These are phyloP conservation scores for Lonchura striata DNA, from an alignment of 2,113 vertebrate species.

Conservation along the genomic window DNA sequence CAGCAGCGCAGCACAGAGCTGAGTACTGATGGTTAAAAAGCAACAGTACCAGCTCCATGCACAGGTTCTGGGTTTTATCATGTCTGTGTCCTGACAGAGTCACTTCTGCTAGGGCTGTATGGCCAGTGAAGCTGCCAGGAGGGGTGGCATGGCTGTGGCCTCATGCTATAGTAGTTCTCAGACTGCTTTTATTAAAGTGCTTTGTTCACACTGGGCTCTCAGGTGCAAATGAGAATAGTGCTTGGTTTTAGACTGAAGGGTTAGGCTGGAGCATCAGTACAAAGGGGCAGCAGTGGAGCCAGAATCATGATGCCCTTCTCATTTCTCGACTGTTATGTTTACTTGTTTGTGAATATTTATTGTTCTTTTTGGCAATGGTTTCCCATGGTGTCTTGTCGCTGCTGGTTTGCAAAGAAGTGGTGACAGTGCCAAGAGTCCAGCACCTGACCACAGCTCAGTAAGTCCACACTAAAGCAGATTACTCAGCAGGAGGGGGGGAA, in stretches of 20 bases:
- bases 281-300: background rate
- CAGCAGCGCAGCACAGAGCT: background rate
- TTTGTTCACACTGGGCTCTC: background rate
- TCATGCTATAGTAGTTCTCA: background rate
- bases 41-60: background rate
- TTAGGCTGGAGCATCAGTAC: background rate
- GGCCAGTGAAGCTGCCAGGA: background rate
- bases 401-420: background rate
- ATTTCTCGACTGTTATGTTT: background rate
- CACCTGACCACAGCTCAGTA: background rate
- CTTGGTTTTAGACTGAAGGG: background rate
- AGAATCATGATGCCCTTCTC: background rate
- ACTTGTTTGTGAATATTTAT: background rate
- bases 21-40: background rate
- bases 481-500: background rate
- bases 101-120: rapidly evolving
- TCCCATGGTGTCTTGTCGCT: background rate
- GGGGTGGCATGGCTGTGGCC: background rate
- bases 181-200: background rate
- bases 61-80: background rate
- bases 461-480: background rate
- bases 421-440: background rate
- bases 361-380: background rate
- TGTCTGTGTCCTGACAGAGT: background rate
- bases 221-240: background rate